phyloP scores from a whole-genome alignment of 2,888 invertebrate genomes.

The Drosophila aldrichi region DNA sequence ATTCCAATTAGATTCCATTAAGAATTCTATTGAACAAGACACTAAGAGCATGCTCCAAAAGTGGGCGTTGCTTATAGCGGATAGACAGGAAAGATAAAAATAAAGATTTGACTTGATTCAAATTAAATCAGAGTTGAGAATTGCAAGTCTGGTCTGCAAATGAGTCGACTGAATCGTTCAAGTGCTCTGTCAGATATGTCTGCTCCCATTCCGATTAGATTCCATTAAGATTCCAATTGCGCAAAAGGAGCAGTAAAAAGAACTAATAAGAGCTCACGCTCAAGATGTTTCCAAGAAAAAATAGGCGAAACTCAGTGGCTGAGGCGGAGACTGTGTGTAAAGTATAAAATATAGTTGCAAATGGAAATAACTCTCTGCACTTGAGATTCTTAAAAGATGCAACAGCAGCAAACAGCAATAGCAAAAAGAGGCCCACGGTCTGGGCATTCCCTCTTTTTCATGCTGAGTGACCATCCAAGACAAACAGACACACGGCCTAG shows the following conservation, averaged over 20 bases:
- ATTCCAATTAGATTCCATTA: conserved; percentile 6
- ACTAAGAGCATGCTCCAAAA: not conserved
- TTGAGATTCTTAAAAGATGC: conserved; percentile 41
- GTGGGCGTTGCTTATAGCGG: not conserved
- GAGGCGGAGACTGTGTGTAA: conserved; percentile 27
- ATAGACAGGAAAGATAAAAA: not conserved
- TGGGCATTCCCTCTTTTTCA: conserved; percentile 53
- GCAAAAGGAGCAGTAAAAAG: conserved; percentile 14
- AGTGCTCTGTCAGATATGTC: conserved; percentile 1
- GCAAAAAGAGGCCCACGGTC: conserved; percentile 8
- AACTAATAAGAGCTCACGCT: conserved; percentile 38
- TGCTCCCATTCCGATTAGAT: conserved; percentile 5
- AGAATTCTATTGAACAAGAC: not conserved
- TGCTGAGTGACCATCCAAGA: conserved; percentile 73
- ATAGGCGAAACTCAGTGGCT: conserved; percentile 1
- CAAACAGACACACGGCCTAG: conserved; percentile 17
- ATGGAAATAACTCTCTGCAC: conserved; percentile 39
- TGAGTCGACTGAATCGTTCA: not conserved
- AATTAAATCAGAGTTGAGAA: conserved; percentile 19
- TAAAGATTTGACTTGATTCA: conserved; percentile 13
- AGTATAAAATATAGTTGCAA: conserved; percentile 52
- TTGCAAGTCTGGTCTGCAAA: conserved; percentile 17
- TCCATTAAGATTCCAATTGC: conserved; percentile 22
- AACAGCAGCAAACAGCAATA: conserved; percentile 26
- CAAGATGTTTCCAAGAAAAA: conserved; percentile 32